Evolutionary conservation across 2,888 invertebrate species (phyloP).

Genomic region (Tenthredo distinguenda): DNA sequence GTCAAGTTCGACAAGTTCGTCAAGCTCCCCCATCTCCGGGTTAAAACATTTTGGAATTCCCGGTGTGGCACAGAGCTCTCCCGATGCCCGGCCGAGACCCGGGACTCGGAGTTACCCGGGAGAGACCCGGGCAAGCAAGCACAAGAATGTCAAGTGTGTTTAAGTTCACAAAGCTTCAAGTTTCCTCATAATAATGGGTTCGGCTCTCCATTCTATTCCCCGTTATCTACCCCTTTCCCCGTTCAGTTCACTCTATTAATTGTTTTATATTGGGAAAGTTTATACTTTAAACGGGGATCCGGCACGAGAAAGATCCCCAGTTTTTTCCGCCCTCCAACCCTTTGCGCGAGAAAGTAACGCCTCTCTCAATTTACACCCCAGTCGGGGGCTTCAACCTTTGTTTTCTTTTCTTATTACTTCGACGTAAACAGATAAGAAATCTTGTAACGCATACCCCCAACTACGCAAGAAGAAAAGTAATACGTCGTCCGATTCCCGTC

Average conservation of each 20-base stretch:
- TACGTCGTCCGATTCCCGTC: not conserved
- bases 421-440: not conserved
- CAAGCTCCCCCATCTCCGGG: not conserved
- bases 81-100: slow-evolving; percentile 53
- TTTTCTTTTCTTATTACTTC: not conserved
- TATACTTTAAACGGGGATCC: slow-evolving; percentile 56
- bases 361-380: not conserved
- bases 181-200: slow-evolving; percentile 58
- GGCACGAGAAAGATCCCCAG: not conserved
- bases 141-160: slow-evolving; percentile 58
- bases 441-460: not conserved
- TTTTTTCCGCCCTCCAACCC: not conserved
- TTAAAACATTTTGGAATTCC: not conserved
- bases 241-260: slow-evolving; percentile 60
- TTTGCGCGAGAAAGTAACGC: not conserved
- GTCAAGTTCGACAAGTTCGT: slow-evolving; percentile 45
- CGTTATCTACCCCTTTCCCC: slow-evolving; percentile 54
- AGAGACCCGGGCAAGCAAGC: slow-evolving; percentile 35
- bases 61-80: not conserved
- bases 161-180: slow-evolving; percentile 57
- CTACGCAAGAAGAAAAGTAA: not conserved
- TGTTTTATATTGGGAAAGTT: slow-evolving; percentile 66
- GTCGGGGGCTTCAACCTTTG: not conserved
- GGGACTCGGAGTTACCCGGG: slow-evolving; percentile 47
- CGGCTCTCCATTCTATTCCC: slow-evolving; percentile 43